These are phyloP conservation scores for Acanthurus lineatus DNA, from an alignment of 2,797 vertebrate genomes.

Conservation along the genomic window DNA sequence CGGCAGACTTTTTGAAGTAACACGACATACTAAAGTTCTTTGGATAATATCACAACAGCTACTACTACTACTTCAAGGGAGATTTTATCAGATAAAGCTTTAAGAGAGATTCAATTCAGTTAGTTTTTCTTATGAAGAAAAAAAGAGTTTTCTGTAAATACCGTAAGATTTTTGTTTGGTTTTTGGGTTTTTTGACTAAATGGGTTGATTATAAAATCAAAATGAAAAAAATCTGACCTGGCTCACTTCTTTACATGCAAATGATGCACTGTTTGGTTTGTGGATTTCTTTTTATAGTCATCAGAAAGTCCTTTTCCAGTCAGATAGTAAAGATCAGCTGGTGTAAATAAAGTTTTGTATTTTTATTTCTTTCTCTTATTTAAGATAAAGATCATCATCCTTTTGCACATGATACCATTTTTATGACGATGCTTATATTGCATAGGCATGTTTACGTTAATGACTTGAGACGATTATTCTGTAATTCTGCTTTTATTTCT, in stretches of 20 bases:
- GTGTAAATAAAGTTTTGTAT: constrained; percentile 83
- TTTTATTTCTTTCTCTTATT: constrained; percentile 75
- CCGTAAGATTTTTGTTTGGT: constrained; percentile 47
- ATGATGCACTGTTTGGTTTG: constrained; percentile 59
- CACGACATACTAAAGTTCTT: constrained; percentile 73
- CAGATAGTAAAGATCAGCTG: constrained; percentile 48
- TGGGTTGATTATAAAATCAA: constrained; percentile 78
- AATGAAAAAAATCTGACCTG: constrained; percentile 64
- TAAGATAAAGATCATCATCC: constrained; percentile 50
- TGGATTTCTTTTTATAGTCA: constrained; percentile 59
- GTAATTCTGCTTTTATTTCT: constrained; percentile 51
- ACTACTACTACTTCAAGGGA: constrained; percentile 56
- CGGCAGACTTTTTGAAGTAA: constrained; percentile 74
- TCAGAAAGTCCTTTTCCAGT: constrained; percentile 49
- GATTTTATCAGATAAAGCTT: constrained; percentile 85
- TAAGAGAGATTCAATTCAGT: constrained; percentile 73
- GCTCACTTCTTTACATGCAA: constrained; percentile 59
- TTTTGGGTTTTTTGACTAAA: constrained; percentile 74
- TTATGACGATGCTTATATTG: constrained; percentile 62
- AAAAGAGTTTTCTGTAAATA: constrained; percentile 79
- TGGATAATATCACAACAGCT: constrained; percentile 62
- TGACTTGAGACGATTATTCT: constrained; percentile 66
- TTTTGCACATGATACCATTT: constrained; percentile 74
- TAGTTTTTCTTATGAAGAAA: constrained; percentile 67
- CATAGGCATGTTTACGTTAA: constrained; percentile 71